Base-by-base conservation (phyloP, 2,888 invertebrate genomes). In the Aelia acuminata region DNA sequence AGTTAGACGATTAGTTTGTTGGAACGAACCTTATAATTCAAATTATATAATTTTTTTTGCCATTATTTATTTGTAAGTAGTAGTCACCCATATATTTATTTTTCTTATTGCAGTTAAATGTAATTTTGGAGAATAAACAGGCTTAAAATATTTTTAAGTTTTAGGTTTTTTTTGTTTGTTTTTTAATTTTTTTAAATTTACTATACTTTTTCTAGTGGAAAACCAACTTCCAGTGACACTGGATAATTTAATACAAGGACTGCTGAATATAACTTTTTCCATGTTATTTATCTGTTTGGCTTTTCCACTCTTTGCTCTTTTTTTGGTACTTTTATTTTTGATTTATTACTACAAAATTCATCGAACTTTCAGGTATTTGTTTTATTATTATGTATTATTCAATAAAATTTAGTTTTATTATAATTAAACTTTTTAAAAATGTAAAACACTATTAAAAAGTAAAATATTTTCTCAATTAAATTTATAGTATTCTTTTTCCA, bases 171-270 rank as follows among this genome's bases (percentile, higher is more conserved):
- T n/a, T n/a, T n/a, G n/a, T n/a, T n/a, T n/a, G n/a, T n/a, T n/a
- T n/a, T n/a, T n/a, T n/a, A n/a, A 63, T 31, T 63, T 15, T 31
- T 63, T 63, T 15, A 63, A n/a, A 50, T 50, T n/a, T 3, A 57
- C 88, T 84, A 85, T 90, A 88, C 89, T 48, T 91, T 93, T 93
- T 80, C 91, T n/a, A 94, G 94, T 94, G 89, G 94, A 95, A 91
- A 92, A 92, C 87, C 92, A 93, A 75, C 92, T 95, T 89, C 95
- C 95, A 0, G 92, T 93, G 90, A 93, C 93, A 1, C 91, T 94
- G 89, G 95, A 95, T 91, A 93, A 93, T 87, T 93, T 94, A 90
- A 91, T 95, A 7, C 94, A 94, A 91, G 94, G 94, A 90, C 91
- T 93, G 80, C 92, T 94, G 90, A 92, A 93, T 48, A 93, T 93